These are phyloP conservation scores for Synanthedon vespiformis DNA, from an alignment of 2,888 invertebrate genomes.

Conservation along the genomic window DNA sequence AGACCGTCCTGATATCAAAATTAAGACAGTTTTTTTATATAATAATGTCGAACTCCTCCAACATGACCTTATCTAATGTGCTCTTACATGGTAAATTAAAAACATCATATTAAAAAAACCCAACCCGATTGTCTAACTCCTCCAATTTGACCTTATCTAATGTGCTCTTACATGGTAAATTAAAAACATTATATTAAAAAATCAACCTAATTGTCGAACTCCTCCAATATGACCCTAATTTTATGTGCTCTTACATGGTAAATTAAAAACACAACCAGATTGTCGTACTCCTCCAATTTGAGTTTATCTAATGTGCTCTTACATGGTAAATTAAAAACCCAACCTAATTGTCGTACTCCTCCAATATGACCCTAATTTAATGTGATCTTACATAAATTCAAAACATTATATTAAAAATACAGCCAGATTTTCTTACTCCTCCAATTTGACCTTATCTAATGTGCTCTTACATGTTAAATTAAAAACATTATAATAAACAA, in stretches of 20 bases:
- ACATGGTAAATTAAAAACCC: neutral
- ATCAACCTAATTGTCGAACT: constrained; percentile 83
- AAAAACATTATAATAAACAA: too few relatives aligned
- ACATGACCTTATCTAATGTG: constrained; percentile 82
- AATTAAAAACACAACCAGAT: constrained; percentile 42
- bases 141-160: constrained; percentile 90
- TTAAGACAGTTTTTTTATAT: neutral
- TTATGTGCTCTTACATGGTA: constrained; percentile 23
- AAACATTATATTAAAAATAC: neutral
- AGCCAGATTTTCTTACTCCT: constrained; percentile 88
- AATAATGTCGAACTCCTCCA: constrained; percentile 88
- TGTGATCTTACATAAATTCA: too few relatives aligned
- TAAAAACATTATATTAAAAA: neutral
- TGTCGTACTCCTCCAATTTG: constrained; percentile 94
- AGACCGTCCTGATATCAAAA: constrained; percentile 81
- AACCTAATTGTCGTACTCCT: constrained; percentile 88
- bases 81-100: neutral
- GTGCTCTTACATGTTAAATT: too few relatives aligned
- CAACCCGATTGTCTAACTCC: constrained; percentile 85
- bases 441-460: constrained; percentile 89
- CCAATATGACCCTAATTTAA: constrained; percentile 89
- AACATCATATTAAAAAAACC: too few relatives aligned
- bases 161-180: neutral
- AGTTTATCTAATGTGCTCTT: constrained; percentile 46
- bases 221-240: constrained; percentile 91